These are phyloP conservation scores for Columba janthina DNA, from an alignment of 2,113 vertebrate genomes.

Conservation along the genomic window DNA sequence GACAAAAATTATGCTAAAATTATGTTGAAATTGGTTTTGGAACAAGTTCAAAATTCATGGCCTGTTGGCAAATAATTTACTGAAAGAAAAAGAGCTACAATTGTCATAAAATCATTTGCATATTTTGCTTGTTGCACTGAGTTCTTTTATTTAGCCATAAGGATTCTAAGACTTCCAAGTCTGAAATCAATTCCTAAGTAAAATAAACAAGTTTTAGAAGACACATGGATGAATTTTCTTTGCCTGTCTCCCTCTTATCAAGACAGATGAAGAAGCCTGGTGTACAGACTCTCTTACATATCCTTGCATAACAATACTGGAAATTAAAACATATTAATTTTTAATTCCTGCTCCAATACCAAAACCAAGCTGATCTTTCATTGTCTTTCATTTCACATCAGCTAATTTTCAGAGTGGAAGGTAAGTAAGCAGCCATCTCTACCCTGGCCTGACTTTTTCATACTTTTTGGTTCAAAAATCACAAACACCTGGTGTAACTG, in stretches of 20 bases:
- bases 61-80: constrained; percentile 9
- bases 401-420: not conserved
- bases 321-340: not conserved
- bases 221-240: not conserved
- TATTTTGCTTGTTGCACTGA: not conserved
- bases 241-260: not conserved
- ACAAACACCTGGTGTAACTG: not conserved
- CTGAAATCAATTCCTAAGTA: not conserved
- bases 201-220: constrained; percentile 37
- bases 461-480: not conserved
- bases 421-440: not conserved
- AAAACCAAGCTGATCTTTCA: not conserved
- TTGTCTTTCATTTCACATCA: not conserved
- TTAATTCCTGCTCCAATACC: not conserved
- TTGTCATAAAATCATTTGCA: constrained; percentile 19
- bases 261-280: not conserved
- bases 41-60: constrained; percentile 40
- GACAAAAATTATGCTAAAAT: constrained; percentile 54
- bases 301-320: not conserved
- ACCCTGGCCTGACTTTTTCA: not conserved
- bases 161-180: not conserved
- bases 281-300: not conserved
- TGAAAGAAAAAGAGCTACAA: constrained; percentile 19
- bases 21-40: constrained; percentile 19
- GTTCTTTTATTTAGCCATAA: not conserved